phyloP scores from a whole-genome alignment of 2,113 vertebrate species.

The Agelaius phoeniceus region DNA sequence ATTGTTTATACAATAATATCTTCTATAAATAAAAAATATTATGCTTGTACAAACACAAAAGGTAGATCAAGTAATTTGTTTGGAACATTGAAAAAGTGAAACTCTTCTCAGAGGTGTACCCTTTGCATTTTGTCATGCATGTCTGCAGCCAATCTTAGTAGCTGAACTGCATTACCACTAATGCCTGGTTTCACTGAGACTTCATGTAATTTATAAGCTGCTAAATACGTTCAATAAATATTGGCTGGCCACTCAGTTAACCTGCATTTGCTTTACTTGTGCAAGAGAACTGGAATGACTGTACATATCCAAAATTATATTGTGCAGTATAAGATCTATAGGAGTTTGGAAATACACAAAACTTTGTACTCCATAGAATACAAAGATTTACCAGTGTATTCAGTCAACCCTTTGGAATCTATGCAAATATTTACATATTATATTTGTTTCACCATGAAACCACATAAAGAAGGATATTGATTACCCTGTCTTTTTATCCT shows the following conservation, averaged over 20 bases:
- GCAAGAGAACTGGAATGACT: background rate
- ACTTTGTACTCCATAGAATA: background rate
- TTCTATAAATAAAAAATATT: background rate
- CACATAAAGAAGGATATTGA: background rate
- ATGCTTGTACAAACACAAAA: background rate
- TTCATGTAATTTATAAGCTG: background rate
- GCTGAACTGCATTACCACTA: background rate
- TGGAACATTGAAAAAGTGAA: background rate
- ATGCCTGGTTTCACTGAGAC: background rate
- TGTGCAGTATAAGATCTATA: background rate
- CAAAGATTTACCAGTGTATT: background rate
- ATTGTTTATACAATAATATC: background rate
- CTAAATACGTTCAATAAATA: background rate
- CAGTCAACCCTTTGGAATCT: background rate
- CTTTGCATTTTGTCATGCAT: background rate
- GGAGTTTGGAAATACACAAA: background rate
- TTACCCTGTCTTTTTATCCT: background rate
- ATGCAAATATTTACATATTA: background rate
- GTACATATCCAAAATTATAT: background rate
- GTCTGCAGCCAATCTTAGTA: background rate
- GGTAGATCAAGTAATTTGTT: background rate
- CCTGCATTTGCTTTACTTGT: background rate
- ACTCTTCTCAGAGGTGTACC: background rate
- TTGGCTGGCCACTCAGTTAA: background rate
- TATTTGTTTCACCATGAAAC: background rate